phyloP scores from a whole-genome alignment of 2,888 invertebrate genomes.

The Drosophila putrida region DNA sequence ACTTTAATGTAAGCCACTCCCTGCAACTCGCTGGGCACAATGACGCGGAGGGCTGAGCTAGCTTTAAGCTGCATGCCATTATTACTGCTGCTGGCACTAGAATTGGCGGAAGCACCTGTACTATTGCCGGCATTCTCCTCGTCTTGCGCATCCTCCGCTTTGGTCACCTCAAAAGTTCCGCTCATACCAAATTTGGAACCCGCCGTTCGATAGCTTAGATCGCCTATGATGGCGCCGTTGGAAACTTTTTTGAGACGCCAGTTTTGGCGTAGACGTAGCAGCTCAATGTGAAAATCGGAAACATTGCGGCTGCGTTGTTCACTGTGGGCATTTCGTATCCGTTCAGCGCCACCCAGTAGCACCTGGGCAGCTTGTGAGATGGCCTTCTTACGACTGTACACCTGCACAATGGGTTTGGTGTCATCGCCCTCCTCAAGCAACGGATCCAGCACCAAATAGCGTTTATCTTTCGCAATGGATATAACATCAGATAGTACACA shows the following conservation, averaged over 20 bases:
- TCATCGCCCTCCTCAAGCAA: conserved; percentile 93
- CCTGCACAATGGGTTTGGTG: conserved; percentile 94
- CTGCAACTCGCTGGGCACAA: conserved; percentile 97
- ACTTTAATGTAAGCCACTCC: conserved; percentile 98
- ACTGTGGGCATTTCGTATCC: conserved; percentile 92
- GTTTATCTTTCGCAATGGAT: conserved; percentile 95
- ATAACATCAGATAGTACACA: conserved; percentile 97
- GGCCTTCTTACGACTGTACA: conserved; percentile 97
- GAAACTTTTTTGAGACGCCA: conserved; percentile 99
- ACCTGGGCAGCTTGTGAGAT: conserved; percentile 94
- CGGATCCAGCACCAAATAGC: conserved; percentile 97
- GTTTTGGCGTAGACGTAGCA: conserved; percentile 94
- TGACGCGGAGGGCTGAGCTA: conserved; percentile 93
- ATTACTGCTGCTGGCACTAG: conserved; percentile 67
- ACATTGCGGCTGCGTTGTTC: conserved; percentile 92
- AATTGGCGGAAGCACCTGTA: conserved; percentile 54
- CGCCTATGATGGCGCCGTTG: conserved; percentile 95
- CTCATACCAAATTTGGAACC: conserved; percentile 97
- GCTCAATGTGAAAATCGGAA: conserved; percentile 95
- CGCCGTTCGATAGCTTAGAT: conserved; percentile 97
- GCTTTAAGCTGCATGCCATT: conserved; percentile 88
- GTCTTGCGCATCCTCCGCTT: conserved; percentile 89
- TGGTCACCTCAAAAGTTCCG: conserved; percentile 97
- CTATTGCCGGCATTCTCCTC: conserved; percentile 84
- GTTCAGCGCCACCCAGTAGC: conserved; percentile 93